A percentile compares a stretch with the other conserved stretches of the same genome.
These are phyloP conservation scores for Gulo gulo DNA, from an alignment of 2,113 vertebrate genomes.

Conservation along the genomic window DNA sequence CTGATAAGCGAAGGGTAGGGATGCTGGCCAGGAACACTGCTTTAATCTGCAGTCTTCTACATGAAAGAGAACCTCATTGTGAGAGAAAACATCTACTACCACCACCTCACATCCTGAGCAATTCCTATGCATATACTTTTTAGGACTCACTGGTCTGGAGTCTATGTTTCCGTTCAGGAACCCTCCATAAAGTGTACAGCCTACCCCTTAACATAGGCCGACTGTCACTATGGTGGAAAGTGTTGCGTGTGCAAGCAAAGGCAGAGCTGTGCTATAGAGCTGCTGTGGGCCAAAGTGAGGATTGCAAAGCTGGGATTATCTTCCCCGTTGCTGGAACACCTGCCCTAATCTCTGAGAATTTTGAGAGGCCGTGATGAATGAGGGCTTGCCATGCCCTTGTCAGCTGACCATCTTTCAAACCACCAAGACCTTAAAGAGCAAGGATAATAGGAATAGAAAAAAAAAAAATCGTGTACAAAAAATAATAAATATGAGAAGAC, in stretches of 20 bases:
- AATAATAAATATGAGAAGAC: background rate
- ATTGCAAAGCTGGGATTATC: fast-evolving
- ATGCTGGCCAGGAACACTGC: background rate
- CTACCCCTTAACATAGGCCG: background rate
- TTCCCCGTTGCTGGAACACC: background rate
- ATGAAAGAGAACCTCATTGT: background rate
- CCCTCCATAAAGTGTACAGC: background rate
- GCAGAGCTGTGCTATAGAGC: background rate
- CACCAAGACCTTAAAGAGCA: background rate
- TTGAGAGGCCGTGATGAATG: background rate
- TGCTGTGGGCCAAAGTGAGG: background rate
- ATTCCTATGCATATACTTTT: background rate
- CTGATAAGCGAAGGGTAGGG: background rate
- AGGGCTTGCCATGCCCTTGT: background rate
- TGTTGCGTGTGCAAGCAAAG: background rate
- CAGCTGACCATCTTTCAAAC: background rate
- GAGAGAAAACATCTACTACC: background rate
- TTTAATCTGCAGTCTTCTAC: background rate
- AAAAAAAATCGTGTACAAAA: background rate
- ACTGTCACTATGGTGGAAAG: background rate
- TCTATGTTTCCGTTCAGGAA: background rate
- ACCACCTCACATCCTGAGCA: background rate
- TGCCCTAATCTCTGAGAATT: background rate
- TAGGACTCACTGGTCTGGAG: background rate
- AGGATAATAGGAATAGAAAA: background rate